Percentiles rank a stretch among this genome's conserved stretches.
Evolutionary conservation across 2,888 invertebrate genomes (phyloP).

Genomic region (Pogonocherus hispidulus): DNA sequence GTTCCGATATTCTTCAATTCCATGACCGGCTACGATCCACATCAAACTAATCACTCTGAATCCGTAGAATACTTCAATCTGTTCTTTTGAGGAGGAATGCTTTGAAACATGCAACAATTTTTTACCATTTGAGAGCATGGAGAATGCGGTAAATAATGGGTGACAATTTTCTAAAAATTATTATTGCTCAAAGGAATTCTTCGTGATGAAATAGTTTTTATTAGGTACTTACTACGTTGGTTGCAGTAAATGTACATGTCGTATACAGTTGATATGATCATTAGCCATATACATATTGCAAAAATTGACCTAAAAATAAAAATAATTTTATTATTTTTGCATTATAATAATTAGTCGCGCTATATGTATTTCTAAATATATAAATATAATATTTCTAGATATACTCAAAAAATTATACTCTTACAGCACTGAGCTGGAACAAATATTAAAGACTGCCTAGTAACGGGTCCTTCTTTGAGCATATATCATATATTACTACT

Average conservation of each 20-base stretch:
- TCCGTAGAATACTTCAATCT: conserved; percentile 58
- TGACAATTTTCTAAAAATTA: conserved; percentile 46
- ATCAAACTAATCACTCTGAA: conserved; percentile 59
- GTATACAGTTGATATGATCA: conserved; percentile 50
- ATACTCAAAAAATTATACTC: too few relatives aligned
- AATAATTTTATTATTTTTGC: not conserved
- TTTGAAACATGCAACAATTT: conserved; percentile 54
- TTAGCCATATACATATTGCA: conserved; percentile 24
- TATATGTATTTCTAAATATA: too few relatives aligned
- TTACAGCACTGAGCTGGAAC: too few relatives aligned
- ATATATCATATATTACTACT: too few relatives aligned
- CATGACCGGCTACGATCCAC: conserved; percentile 61
- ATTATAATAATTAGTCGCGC: too few relatives aligned
- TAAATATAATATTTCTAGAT: too few relatives aligned
- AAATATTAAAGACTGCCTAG: too few relatives aligned
- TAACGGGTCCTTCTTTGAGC: too few relatives aligned
- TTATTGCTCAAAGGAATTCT: not conserved
- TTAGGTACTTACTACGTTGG: conserved; percentile 45
- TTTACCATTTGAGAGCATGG: conserved; percentile 54
- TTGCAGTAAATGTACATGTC: conserved; percentile 44
- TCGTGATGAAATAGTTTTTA: not conserved
- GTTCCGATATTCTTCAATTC: conserved; percentile 42
- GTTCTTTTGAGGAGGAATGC: conserved; percentile 47
- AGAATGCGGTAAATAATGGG: conserved; percentile 55
- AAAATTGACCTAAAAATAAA: conserved; percentile 48